Conservation (phyloP, 2,113 vertebrate genomes). For the Poicephalus meyeri region DNA sequence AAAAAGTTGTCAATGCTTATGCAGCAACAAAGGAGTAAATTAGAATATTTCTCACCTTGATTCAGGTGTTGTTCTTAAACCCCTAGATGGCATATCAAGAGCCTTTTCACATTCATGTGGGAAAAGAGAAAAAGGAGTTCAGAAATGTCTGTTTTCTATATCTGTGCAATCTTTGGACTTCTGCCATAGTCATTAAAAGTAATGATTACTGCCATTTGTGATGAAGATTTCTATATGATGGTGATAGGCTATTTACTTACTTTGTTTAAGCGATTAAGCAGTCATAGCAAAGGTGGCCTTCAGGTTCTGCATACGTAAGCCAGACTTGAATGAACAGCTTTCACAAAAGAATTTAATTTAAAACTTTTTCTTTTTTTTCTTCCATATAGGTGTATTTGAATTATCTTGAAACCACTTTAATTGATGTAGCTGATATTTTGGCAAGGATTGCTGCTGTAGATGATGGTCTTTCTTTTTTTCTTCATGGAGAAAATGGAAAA, state of each 20-base stretch:
- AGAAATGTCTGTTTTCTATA: neutral
- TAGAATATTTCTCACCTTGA: neutral
- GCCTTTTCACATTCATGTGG: neutral
- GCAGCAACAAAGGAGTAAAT: neutral
- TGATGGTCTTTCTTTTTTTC: conserved; percentile 86
- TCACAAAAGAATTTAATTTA: neutral
- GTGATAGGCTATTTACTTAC: neutral
- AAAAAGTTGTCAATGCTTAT: neutral
- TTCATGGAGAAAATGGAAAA: conserved; percentile 82
- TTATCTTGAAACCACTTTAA: conserved; percentile 81
- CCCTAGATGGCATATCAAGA: neutral
- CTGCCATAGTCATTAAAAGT: neutral
- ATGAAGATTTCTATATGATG: neutral
- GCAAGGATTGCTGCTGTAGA: conserved; percentile 87
- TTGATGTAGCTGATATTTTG: conserved; percentile 86
- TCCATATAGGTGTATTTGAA: conserved; percentile 75
- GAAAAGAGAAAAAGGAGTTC: neutral
- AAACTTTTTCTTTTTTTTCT: neutral
- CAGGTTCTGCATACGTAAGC: neutral
- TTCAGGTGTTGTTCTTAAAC: neutral
- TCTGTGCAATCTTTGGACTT: neutral
- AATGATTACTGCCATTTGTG: neutral
- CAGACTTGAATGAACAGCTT: neutral
- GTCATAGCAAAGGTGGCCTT: neutral
- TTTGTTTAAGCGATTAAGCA: neutral